phyloP scores from a whole-genome alignment of 2,797 vertebrate genomes.

The Meriones psammophilus region DNA sequence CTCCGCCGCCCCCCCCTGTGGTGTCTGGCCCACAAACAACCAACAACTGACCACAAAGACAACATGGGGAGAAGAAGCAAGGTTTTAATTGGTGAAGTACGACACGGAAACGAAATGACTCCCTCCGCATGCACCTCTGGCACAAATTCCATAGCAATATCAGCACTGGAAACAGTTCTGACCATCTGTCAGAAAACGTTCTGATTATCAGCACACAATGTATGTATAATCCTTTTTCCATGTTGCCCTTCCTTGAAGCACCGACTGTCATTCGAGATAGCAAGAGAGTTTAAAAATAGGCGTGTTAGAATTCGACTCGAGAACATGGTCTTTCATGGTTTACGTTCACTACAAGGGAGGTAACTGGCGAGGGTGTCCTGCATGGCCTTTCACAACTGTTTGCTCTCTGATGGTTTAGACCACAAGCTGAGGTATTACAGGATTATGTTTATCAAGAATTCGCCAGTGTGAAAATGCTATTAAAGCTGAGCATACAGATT shows the following conservation, averaged over 20 bases:
- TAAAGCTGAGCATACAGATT: slow-evolving; percentile 83
- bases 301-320: slow-evolving; percentile 81
- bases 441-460: slow-evolving; percentile 89
- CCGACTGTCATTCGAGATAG: slow-evolving; percentile 78
- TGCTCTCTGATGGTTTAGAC: slow-evolving; percentile 88
- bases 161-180: slow-evolving; percentile 49
- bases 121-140: not conserved
- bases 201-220: slow-evolving; percentile 46
- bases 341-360: slow-evolving; percentile 85
- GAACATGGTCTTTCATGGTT: slow-evolving; percentile 81
- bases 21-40: not conserved
- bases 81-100: not conserved
- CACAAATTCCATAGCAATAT: slow-evolving; percentile 48
- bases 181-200: slow-evolving; percentile 43
- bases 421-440: slow-evolving; percentile 87
- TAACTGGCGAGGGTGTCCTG: slow-evolving; percentile 83
- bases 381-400: slow-evolving; percentile 86
- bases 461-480: slow-evolving; percentile 85
- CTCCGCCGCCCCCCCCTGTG: not conserved
- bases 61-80: not conserved
- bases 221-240: not conserved
- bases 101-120: no score
- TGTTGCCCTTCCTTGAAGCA: slow-evolving; percentile 64
- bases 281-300: slow-evolving; percentile 85
- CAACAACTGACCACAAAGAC: not conserved